These are phyloP conservation scores for Marmota flaviventris DNA, from an alignment of 2,113 vertebrate species.

Conservation along the genomic window DNA sequence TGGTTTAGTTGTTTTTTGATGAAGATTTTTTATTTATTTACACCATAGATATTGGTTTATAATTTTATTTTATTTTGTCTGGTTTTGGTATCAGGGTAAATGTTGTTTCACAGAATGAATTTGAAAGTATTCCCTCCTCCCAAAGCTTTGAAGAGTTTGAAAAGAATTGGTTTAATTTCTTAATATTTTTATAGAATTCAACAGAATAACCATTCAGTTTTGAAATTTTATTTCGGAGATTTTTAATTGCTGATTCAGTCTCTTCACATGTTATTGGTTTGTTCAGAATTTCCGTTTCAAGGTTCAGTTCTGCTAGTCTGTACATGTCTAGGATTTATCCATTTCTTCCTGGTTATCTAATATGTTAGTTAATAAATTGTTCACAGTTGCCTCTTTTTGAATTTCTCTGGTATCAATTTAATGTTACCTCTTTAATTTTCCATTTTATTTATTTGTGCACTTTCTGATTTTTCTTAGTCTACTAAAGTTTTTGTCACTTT, in stretches of 20 bases:
- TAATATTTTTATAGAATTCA: not conserved
- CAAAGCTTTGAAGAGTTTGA: not conserved
- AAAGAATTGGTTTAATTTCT: not conserved
- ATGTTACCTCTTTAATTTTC: not conserved
- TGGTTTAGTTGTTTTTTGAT: not conserved
- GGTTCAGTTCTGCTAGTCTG: not conserved
- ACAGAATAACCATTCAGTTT: not conserved
- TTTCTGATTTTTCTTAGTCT: not conserved
- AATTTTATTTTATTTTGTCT: not conserved
- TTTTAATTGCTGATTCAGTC: not conserved
- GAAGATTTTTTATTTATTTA: not conserved
- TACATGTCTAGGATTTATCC: not conserved
- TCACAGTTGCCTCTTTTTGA: not conserved
- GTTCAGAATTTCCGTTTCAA: not conserved
- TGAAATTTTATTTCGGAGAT: not conserved
- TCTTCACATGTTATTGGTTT: not conserved
- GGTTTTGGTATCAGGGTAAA: not conserved
- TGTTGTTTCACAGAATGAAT: not conserved
- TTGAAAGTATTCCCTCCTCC: not conserved
- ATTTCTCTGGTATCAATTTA: not conserved
- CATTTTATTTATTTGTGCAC: not conserved
- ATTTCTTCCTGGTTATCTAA: not conserved
- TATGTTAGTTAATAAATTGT: not conserved
- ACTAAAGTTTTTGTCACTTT: not conserved
- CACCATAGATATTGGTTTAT: not conserved